Percentiles rank a stretch among this genome's conserved stretches.
phyloP scores from a whole-genome alignment of 2,888 invertebrate genomes.

The Pristionchus fissidentatus region DNA sequence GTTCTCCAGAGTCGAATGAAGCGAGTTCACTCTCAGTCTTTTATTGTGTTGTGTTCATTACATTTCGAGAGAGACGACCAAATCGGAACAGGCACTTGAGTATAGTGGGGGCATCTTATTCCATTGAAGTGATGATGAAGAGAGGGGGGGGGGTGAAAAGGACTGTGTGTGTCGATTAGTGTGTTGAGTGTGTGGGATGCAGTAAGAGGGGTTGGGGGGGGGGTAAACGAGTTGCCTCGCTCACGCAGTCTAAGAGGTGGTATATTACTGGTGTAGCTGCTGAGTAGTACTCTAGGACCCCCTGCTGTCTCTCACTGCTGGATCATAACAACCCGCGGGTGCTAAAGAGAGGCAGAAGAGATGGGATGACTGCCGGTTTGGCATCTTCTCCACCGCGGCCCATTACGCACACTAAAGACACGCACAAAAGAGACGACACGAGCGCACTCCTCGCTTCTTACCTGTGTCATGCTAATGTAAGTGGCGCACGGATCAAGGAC shows the following conservation, averaged over 20 bases:
- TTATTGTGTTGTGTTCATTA: background rate
- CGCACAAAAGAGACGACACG: background rate
- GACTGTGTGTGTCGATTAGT: background rate
- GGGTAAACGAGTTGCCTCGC: constrained; percentile 22
- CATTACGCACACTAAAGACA: constrained; percentile 11
- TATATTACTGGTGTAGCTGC: constrained; percentile 12
- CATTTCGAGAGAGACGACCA: background rate
- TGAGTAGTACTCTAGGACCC: constrained; percentile 2
- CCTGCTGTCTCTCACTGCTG: background rate
- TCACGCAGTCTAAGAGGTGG: constrained; percentile 20
- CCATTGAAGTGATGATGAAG: too few species aligned
- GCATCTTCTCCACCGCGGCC: too few species aligned
- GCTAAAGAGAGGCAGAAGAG: background rate
- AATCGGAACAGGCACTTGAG: too few species aligned
- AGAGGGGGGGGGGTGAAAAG: background rate
- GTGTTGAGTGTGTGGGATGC: background rate
- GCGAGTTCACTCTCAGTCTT: background rate
- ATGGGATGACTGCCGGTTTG: constrained; percentile 33
- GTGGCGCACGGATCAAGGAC: constrained; percentile 5
- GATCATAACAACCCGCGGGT: background rate
- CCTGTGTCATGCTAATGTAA: constrained; percentile 19
- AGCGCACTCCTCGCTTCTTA: background rate
- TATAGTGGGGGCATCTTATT: too few species aligned
- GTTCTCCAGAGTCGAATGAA: background rate
- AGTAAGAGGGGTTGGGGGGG: constrained; percentile 3